Conservation (phyloP, 2,113 vertebrate species). For the Pongo abelii region DNA sequence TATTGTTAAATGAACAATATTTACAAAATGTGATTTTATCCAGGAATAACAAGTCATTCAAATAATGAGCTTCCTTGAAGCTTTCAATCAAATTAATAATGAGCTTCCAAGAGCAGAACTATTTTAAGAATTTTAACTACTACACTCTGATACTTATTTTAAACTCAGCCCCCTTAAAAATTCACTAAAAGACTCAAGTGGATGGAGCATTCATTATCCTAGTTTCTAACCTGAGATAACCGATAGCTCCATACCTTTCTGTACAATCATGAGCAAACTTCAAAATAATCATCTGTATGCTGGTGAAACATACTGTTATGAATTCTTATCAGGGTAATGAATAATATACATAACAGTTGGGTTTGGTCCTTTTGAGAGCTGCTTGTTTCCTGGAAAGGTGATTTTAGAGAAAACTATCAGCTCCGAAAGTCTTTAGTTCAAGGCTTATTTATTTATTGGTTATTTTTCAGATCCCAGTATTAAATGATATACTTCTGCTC, state of each 20-base stretch:
- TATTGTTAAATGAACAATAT: neutral
- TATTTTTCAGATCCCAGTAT: neutral
- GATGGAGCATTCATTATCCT: neutral
- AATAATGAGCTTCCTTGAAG: too few species aligned
- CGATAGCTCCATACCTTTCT: neutral
- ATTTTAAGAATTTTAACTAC: neutral
- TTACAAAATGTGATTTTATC: neutral
- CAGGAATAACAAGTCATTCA: neutral
- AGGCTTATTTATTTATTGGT: neutral
- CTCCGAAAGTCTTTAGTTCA: neutral
- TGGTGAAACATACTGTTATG: neutral
- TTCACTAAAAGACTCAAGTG: neutral
- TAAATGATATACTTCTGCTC: neutral
- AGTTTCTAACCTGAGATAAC: neutral
- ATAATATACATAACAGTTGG: neutral
- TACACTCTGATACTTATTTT: neutral
- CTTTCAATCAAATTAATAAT: neutral
- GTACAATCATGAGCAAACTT: neutral
- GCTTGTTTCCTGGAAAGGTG: neutral
- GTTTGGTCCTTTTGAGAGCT: neutral
- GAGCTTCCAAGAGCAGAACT: neutral
- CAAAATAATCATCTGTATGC: neutral
- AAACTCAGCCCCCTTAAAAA: neutral
- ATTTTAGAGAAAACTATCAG: neutral
- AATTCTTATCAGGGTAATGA: neutral